Percentiles rank a stretch among this genome's conserved stretches.
Conservation (phyloP, 2,113 vertebrate genomes). For the Macrotis lagotis region DNA sequence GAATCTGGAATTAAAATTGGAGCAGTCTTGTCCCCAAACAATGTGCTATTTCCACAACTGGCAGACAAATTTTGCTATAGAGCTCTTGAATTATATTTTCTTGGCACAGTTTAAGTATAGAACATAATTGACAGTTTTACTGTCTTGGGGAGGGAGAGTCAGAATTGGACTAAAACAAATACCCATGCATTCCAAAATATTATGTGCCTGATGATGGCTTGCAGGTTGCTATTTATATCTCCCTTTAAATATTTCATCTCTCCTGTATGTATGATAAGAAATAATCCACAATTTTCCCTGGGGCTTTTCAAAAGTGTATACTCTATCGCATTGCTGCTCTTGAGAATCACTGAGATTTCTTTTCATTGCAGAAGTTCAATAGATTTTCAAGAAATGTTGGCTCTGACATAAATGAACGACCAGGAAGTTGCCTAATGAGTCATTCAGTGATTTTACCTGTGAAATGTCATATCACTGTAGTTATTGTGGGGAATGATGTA, state of each 20-base stretch:
- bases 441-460: background rate
- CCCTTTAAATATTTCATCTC: slow-evolving; percentile 64
- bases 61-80: background rate
- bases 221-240: slow-evolving; percentile 58
- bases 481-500: background rate
- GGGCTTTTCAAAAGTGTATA: background rate
- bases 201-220: slow-evolving; percentile 35
- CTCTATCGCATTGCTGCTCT: background rate
- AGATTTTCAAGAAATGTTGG: slow-evolving; percentile 37
- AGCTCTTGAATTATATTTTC: slow-evolving; percentile 40
- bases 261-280: slow-evolving; percentile 49
- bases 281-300: slow-evolving; percentile 41
- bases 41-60: slow-evolving; percentile 43
- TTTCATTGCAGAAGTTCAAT: slow-evolving; percentile 49
- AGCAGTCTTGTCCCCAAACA: slow-evolving; percentile 3
- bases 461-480: background rate
- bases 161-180: slow-evolving; percentile 36
- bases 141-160: slow-evolving; percentile 16
- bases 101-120: slow-evolving; percentile 5
- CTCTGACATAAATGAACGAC: slow-evolving; percentile 16
- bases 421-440: slow-evolving; percentile 19
- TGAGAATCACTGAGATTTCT: slow-evolving; percentile 28
- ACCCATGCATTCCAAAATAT: slow-evolving; percentile 32
- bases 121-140: slow-evolving; percentile 38
- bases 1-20: slow-evolving; percentile 2